Evolutionary conservation across 2,888 invertebrate species (phyloP).

Genomic region (Volucella zonaria): DNA sequence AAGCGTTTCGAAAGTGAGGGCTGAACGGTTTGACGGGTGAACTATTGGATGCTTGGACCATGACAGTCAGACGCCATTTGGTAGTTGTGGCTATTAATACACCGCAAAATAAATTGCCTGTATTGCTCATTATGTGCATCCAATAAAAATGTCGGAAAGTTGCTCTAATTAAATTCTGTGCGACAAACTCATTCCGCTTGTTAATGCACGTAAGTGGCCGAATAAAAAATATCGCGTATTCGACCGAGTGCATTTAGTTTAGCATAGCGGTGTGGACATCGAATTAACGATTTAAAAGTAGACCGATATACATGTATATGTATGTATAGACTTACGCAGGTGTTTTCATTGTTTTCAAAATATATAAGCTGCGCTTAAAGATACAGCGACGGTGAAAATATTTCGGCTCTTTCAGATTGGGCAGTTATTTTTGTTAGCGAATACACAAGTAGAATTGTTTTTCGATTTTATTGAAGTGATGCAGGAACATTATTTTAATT

Average conservation of each 20-base stretch:
- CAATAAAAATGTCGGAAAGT: constrained; percentile 70
- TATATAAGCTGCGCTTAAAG: too few relatives aligned
- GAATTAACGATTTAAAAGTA: too few relatives aligned
- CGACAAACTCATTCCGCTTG: constrained; percentile 59
- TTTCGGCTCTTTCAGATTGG: too few relatives aligned
- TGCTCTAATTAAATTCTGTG: constrained; percentile 68
- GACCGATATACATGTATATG: too few relatives aligned
- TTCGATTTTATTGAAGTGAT: too few relatives aligned
- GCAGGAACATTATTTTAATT: too few relatives aligned
- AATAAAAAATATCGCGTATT: constrained; percentile 65
- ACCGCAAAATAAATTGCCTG: constrained; percentile 58
- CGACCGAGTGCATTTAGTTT: constrained; percentile 53
- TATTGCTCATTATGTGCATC: constrained; percentile 69
- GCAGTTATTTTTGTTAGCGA: too few relatives aligned
- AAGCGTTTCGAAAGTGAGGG: constrained; percentile 22
- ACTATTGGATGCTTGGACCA: neutral
- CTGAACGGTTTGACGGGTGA: neutral
- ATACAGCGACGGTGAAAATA: too few relatives aligned
- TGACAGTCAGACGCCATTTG: constrained; percentile 24
- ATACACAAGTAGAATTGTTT: too few relatives aligned
- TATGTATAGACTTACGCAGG: too few relatives aligned
- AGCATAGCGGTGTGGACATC: neutral
- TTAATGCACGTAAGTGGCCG: constrained; percentile 51
- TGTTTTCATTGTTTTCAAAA: too few relatives aligned
- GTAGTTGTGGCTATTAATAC: constrained; percentile 50